Percentiles rank a stretch among this genome's conserved stretches.
These are phyloP conservation scores for Eulimnadia texana DNA, from an alignment of 1,140 invertebrate genomes.

Conservation along the genomic window DNA sequence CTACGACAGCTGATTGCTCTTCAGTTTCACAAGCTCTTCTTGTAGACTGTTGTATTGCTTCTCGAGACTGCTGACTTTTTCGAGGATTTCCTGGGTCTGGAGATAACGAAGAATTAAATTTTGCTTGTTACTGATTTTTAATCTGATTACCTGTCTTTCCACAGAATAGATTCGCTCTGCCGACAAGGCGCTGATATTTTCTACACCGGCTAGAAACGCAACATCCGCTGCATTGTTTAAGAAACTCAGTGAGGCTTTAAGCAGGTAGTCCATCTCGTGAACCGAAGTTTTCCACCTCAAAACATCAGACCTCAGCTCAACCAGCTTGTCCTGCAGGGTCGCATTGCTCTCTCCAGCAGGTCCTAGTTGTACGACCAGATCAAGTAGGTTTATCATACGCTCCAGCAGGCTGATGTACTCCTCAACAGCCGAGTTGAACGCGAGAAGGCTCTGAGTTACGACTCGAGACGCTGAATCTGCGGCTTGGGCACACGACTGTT, in stretches of 20 bases:
- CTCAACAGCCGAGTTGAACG: not conserved
- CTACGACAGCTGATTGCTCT: not conserved
- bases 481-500: not conserved
- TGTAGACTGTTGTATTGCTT: not conserved
- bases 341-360: not conserved
- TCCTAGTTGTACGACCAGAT: not conserved
- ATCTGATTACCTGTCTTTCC: not conserved
- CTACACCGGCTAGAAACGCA: not conserved
- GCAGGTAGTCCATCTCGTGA: not conserved
- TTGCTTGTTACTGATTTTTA: not conserved
- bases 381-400: not conserved
- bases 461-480: not conserved
- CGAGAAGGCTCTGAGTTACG: not conserved
- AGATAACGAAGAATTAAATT: not conserved
- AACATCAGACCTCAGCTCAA: not conserved
- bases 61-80: not conserved
- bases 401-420: not conserved
- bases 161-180: not conserved
- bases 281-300: not conserved
- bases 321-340: not conserved
- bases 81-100: not conserved
- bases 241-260: not conserved
- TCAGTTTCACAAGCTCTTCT: not conserved
- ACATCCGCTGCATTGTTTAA: not conserved
- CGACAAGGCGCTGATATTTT: not conserved